phyloP scores from a whole-genome alignment of 2,113 vertebrate species.

The Tychaedon coryphoeus region DNA sequence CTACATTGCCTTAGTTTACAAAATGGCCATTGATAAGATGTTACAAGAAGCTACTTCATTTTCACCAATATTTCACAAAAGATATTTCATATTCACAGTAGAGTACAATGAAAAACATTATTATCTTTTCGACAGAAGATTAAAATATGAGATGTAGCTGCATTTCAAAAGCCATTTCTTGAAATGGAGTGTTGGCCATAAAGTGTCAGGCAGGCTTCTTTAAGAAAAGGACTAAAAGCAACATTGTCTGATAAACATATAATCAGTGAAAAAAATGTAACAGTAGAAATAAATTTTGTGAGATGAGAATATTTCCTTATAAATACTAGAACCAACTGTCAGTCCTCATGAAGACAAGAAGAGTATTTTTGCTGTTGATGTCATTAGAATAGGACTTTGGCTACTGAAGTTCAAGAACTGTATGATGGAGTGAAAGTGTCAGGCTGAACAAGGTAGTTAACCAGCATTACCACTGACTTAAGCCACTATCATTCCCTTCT shows the following conservation, averaged over 20 bases:
- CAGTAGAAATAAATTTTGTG: constrained; percentile 6
- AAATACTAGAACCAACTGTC: neutral
- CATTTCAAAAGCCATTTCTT: neutral
- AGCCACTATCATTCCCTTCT: neutral
- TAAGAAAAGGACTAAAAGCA: constrained; percentile 28
- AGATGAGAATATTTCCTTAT: constrained; percentile 40
- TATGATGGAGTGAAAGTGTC: neutral
- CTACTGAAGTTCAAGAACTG: neutral
- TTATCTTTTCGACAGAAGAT: constrained; percentile 4
- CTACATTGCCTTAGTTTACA: constrained; percentile 44
- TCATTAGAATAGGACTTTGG: neutral
- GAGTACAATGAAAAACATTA: constrained; percentile 1
- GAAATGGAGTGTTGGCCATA: neutral
- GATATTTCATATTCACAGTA: constrained; percentile 60
- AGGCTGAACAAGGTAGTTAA: neutral
- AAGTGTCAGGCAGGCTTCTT: constrained; percentile 32
- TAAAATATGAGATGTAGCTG: neutral
- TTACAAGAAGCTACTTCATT: constrained; percentile 34
- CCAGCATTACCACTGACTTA: neutral
- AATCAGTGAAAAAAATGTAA: neutral
- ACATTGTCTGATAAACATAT: constrained; percentile 56
- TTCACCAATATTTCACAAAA: constrained; percentile 27
- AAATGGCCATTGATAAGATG: constrained; percentile 8
- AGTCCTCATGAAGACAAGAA: neutral
- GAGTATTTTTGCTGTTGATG: neutral